These are phyloP conservation scores for Diceros bicornis DNA, from an alignment of 2,797 vertebrate species.

Conservation along the genomic window DNA sequence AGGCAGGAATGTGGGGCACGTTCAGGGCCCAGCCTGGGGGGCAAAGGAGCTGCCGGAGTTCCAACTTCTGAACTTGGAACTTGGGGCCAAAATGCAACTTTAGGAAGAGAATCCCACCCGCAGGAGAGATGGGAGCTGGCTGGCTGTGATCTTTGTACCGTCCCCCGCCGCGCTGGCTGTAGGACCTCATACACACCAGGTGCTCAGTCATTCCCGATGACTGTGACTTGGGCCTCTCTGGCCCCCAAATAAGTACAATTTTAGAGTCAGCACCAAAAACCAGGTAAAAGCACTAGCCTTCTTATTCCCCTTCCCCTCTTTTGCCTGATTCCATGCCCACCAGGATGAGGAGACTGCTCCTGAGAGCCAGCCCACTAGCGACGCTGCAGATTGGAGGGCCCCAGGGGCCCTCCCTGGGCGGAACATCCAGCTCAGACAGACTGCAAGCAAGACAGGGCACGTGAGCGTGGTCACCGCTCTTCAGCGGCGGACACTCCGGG, in stretches of 20 bases:
- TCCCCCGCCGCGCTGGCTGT: rapidly evolving
- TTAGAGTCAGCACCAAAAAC: constrained; percentile 15
- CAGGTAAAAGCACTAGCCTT: neutral
- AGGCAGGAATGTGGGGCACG: neutral
- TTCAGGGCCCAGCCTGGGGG: neutral
- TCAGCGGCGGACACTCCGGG: neutral
- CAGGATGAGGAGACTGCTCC: neutral
- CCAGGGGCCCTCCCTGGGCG: neutral
- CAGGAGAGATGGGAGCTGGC: neutral
- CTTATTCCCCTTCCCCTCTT: neutral
- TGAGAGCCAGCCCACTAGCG: neutral
- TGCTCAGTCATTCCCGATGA: neutral
- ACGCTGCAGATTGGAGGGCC: neutral
- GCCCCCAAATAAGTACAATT: constrained; percentile 52
- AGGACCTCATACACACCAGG: neutral
- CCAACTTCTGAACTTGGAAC: neutral
- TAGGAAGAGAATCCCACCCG: neutral
- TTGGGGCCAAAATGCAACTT: neutral
- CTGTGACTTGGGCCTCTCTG: constrained; percentile 22
- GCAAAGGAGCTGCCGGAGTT: neutral
- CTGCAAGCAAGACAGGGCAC: neutral
- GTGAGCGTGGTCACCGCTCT: neutral
- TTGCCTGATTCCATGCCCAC: neutral
- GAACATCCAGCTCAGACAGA: neutral
- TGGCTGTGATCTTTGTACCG: neutral